Evolutionary conservation across 2,888 invertebrate species (phyloP).

Genomic region (Miltochrista miniata): DNA sequence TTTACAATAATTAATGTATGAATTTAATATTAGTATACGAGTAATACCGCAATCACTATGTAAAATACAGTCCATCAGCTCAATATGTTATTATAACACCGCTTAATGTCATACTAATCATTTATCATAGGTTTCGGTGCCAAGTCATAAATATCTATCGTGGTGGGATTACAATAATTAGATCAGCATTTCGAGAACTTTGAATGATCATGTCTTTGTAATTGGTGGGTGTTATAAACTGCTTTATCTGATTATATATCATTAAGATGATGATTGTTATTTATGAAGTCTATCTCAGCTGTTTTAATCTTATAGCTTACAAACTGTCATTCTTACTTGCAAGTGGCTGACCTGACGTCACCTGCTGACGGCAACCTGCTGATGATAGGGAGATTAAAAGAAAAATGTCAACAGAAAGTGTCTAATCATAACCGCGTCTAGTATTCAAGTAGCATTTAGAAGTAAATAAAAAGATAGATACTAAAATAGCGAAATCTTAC

Average conservation of each 20-base stretch:
- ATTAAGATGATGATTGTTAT: neutral
- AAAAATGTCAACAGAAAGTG: too few species aligned
- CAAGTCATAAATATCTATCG: constrained; percentile 16
- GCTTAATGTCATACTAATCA: constrained; percentile 12
- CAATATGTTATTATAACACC: constrained; percentile 7
- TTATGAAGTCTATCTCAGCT: neutral
- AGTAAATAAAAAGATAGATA: too few species aligned
- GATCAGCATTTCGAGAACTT: constrained; percentile 12
- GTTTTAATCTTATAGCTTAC: too few species aligned
- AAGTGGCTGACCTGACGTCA: neutral
- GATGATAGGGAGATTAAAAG: too few species aligned
- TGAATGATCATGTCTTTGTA: constrained; percentile 12
- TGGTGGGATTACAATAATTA: constrained; percentile 12
- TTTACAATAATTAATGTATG: too few species aligned
- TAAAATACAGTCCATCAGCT: constrained; percentile 1
- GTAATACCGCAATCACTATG: neutral
- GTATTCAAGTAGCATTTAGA: too few species aligned
- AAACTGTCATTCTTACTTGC: neutral
- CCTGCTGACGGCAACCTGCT: too few species aligned
- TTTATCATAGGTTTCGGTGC: constrained; percentile 8
- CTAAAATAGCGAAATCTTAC: too few species aligned
- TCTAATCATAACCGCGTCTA: too few species aligned
- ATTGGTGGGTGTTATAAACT: constrained; percentile 6
- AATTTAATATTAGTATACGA: neutral
- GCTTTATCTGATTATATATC: constrained; percentile 2